phyloP scores from a whole-genome alignment of 2,888 invertebrate genomes.

The Acanthoscelides obtectus region DNA sequence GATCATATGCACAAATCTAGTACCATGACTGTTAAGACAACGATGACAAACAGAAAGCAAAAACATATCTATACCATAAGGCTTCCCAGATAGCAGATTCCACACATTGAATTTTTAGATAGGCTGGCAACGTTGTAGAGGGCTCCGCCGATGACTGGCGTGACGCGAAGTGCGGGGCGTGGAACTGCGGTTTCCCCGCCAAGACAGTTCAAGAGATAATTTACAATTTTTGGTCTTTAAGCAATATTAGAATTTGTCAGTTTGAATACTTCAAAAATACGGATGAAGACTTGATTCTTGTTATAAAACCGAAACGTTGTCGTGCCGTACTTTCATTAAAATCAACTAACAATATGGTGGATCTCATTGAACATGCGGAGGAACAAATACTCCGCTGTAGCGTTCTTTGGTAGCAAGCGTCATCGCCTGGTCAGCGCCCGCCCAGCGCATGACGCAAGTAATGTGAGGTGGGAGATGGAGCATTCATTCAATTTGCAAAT shows the following conservation, averaged over 20 bases:
- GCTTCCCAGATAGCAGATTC: background rate
- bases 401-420: no score
- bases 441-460: background rate
- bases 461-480: background rate
- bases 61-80: background rate
- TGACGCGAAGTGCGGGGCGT: conserved; percentile 12
- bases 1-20: no score
- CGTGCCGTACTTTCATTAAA: conserved; percentile 12
- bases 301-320: conserved; percentile 1
- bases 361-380: conserved; percentile 7
- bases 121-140: conserved; percentile 5
- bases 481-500: background rate
- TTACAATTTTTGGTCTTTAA: conserved; percentile 6
- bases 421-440: background rate
- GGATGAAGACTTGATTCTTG: background rate
- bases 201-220: background rate
- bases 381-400: background rate
- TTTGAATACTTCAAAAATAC: background rate
- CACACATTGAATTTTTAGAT: background rate
- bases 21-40: background rate
- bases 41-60: background rate
- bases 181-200: conserved; percentile 11
- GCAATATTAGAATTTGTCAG: conserved; percentile 1
- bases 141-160: conserved; percentile 4
- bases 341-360: conserved; percentile 3